Evolutionary conservation across 2,797 vertebrate species (phyloP), one percentile per base, ranked within the genome.

Genomic region (Megalops cyprinoides): DNA sequence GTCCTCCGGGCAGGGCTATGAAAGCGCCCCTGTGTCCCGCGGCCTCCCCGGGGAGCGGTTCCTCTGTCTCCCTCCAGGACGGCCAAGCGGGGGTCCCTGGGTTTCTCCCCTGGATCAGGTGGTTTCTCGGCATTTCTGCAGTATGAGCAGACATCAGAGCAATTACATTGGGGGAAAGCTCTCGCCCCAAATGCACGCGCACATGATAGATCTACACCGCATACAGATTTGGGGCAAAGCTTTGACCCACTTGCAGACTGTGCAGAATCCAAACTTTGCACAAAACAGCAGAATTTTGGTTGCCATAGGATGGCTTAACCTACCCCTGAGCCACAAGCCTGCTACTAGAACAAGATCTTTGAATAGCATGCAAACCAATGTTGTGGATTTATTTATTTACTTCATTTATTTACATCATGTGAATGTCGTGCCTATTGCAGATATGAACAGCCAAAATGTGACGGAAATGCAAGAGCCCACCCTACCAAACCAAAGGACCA

Each of bases 401-500:
- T n/a, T n/a, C n/a, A n/a, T n/a, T n/a, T n/a, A n/a, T n/a, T n/a
- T n/a, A 15, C 53, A 20, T 31, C 8, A n/a, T 79, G 34, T 48
- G 28, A 56, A 25, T 74, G 78, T 71, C 23, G 10, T 42, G 34
- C 34, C 4, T 49, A 18, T n/a, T 79, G 18, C 84, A 99, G 97
- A 90, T 98, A 98, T 7, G 97, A 99, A 76, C 98, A 98, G 87
- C 98, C 98, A 1, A 99, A 99, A 85, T 99, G 98, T 81, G 96
- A 99, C 60, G 93, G 93, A 23, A 93, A 96, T 0, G 98, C 98
- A 84, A 93, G 98, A 91, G 98, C 98, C 28, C 96, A 97, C 86
- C 97, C 97, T 28, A 87, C 94, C 34, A 97, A 96, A 91, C 93
- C 96, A 0, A 96, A 96, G 90, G 97, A 99, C 86, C 92, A 96